Evolutionary conservation across 2,797 vertebrate genomes (phyloP).

Genomic region (Falco cherrug): DNA sequence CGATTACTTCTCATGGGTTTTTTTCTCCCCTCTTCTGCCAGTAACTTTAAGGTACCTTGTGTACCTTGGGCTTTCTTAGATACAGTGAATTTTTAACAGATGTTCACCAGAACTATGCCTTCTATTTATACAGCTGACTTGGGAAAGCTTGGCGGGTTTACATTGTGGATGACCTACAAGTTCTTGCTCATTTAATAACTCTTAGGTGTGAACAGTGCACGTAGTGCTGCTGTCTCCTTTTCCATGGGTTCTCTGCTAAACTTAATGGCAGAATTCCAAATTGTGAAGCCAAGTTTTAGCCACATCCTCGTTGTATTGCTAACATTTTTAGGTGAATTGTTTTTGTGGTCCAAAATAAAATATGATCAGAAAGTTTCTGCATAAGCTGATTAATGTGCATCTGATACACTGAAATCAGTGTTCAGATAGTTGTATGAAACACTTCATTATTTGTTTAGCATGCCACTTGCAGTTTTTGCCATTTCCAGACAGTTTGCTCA

Average conservation of each 20-base stretch:
- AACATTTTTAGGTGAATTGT: constrained; percentile 18
- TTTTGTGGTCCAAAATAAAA: background rate
- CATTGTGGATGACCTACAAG: constrained; percentile 19
- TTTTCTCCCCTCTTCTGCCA: background rate
- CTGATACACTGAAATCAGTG: background rate
- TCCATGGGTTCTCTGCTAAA: background rate
- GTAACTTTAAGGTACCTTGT: constrained; percentile 10
- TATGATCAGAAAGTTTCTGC: constrained; percentile 4
- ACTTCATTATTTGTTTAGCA: background rate
- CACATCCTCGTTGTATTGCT: constrained; percentile 9
- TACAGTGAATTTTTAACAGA: constrained; percentile 41
- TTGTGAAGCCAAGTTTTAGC: background rate
- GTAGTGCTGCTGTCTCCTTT: constrained; percentile 5
- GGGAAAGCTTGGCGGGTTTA: background rate
- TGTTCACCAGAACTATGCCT: constrained; percentile 33
- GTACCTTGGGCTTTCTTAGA: constrained; percentile 30
- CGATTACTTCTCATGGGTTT: background rate
- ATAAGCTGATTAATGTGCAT: background rate
- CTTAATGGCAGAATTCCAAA: background rate
- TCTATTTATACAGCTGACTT: constrained; percentile 51
- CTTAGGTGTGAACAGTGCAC: constrained; percentile 49
- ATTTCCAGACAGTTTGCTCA: background rate
- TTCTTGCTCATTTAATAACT: constrained; percentile 25
- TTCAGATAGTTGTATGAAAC: background rate
- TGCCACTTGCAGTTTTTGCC: background rate